phyloP scores from a whole-genome alignment of 2,113 vertebrate genomes.

The Marmota flaviventris region DNA sequence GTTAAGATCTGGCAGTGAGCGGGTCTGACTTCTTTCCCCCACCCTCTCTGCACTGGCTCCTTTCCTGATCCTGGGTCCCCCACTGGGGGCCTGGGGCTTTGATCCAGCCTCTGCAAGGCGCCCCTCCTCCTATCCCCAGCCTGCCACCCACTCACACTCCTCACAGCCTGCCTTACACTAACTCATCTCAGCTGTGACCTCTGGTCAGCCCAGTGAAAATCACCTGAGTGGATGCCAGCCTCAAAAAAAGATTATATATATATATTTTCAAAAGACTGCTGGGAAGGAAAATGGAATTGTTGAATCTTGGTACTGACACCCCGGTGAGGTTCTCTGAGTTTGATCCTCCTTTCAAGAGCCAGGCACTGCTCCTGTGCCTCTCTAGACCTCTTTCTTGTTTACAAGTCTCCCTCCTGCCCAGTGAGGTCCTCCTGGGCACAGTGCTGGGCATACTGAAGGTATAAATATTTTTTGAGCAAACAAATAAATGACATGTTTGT shows the following conservation, averaged over 20 bases:
- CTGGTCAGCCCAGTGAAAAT: background rate
- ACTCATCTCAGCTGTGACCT: background rate
- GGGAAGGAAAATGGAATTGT: background rate
- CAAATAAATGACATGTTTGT: slow-evolving; percentile 8
- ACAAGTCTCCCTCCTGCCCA: background rate
- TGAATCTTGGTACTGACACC: background rate
- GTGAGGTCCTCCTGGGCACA: background rate
- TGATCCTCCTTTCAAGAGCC: background rate
- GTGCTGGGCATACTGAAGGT: background rate
- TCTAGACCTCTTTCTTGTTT: background rate
- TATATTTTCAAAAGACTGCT: background rate
- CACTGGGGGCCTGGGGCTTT: background rate
- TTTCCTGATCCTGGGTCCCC: background rate
- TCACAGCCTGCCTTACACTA: background rate
- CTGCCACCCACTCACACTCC: background rate
- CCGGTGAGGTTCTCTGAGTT: background rate
- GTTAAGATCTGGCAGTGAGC: background rate
- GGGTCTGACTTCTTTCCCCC: background rate
- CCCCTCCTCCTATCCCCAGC: background rate
- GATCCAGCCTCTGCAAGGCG: too few species aligned
- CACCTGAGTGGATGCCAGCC: background rate
- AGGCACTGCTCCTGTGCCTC: background rate
- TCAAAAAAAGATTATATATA: background rate
- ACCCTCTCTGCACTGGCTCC: background rate
- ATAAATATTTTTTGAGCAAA: background rate